A percentile compares a stretch with the other conserved stretches of the same genome.
These are phyloP conservation scores for Platorchestia sp. DNA, from an alignment of 1,140 invertebrate genomes.

Conservation along the genomic window DNA sequence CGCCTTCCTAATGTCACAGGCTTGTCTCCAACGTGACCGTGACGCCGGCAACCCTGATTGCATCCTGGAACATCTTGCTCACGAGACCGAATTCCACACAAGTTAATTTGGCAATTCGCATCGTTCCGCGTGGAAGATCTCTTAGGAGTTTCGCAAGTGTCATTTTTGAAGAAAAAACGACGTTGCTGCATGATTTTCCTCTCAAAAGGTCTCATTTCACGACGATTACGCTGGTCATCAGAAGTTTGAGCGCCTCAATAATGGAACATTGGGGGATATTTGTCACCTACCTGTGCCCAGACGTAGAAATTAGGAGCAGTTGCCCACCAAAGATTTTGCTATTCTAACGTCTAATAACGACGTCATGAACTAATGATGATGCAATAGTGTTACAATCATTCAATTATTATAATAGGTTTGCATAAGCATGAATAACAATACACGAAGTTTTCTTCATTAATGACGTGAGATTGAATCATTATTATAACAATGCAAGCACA, in stretches of 20 bases:
- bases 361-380: too few relatives aligned
- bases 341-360: not conserved
- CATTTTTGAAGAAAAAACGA: not conserved
- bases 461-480: not conserved
- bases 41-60: not conserved
- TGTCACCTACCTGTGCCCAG: conserved; percentile 19
- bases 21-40: conserved; percentile 29
- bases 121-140: not conserved
- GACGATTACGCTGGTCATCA: not conserved
- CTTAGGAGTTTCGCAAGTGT: not conserved
- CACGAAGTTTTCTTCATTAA: not conserved
- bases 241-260: not conserved
- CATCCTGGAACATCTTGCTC: conserved; percentile 28
- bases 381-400: too few relatives aligned
- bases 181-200: not conserved
- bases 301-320: not conserved
- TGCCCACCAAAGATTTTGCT: not conserved
- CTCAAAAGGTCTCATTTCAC: not conserved
- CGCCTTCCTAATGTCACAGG: not conserved
- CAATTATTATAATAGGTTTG: too few relatives aligned
- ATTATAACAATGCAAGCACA: not conserved
- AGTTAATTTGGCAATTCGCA: not conserved
- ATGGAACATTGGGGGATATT: conserved; percentile 13
- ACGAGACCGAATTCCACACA: not conserved
- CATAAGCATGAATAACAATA: not conserved